Base-by-base conservation (phyloP, 2,797 vertebrate species). In the Centropyge bicolor region DNA sequence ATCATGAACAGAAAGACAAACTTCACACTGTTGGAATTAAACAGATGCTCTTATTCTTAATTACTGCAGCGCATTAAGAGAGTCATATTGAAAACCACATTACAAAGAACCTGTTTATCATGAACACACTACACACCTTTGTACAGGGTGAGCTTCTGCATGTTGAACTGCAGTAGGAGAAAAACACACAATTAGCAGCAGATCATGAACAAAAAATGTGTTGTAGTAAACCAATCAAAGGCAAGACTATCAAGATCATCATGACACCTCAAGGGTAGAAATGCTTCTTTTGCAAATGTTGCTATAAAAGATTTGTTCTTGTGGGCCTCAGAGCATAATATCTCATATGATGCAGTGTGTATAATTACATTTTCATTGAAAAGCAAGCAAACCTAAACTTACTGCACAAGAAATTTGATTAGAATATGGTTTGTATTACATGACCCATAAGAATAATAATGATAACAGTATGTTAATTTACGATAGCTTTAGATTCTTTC, bases 81-180 rank as follows among this genome's bases (percentile, higher is more conserved):
- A 9, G 6, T 4, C 10, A 12, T 1, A 38, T 43, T 10, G 20
- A 9, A 6, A 7, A 49, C 2, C 20, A 13, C 1, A 16, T 17
- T 17, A 22, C 36, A 55, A 24, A 13, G 70, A 27, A 43, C 62
- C 8, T 27, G 51, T 72, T 73, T 27, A 17, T 31, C 3, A 12
- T 63, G 45, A 7, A 56, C 20, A 62, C 46, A 52, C 19, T 62
- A 88, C 93, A 70, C 92, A 99, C 98, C 97, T 97, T 85, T 97
- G 96, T 68, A 91, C 86, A 74, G 94, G 93, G 0, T 81, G 84
- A 74, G 95, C 92, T 68, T 97, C 97, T 0, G 91, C 94, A 10
- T 93, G 92, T 82, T 96, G 95, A 70, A 93, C 98, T 98, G 93
- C 6, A 88, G 55, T 48, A 43, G 61, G 86, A 20, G 38, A 62